These are phyloP conservation scores for Charina bottae DNA, from an alignment of 2,113 vertebrate genomes.

Conservation along the genomic window DNA sequence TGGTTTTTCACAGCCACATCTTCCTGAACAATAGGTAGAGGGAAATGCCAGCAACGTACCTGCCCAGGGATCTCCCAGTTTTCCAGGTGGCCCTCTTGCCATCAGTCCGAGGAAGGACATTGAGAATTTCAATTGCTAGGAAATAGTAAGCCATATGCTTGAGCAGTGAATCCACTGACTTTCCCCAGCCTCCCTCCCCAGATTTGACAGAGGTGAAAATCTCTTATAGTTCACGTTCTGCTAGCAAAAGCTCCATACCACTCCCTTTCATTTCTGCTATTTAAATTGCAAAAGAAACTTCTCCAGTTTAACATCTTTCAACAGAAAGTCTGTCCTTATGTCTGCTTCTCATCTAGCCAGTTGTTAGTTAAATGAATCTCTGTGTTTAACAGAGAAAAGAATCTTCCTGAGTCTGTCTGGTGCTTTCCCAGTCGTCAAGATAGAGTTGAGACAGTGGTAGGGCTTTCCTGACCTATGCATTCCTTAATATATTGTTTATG, in stretches of 20 bases:
- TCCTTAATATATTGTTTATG: neutral
- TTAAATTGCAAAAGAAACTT: neutral
- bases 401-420: neutral
- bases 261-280: neutral
- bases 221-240: neutral
- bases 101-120: constrained; percentile 47
- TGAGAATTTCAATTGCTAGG: constrained; percentile 74
- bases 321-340: neutral
- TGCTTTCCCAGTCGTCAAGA: neutral
- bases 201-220: too few relatives aligned
- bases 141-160: neutral
- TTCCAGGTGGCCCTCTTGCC: constrained; percentile 44
- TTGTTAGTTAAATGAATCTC: neutral
- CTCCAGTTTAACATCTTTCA: neutral
- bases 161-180: neutral
- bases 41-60: neutral
- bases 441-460: neutral
- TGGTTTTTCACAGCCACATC: neutral
- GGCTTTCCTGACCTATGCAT: neutral
- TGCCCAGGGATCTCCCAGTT: constrained; percentile 32
- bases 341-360: neutral
- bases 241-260: neutral
- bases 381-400: too few relatives aligned
- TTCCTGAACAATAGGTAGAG: neutral
- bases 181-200: neutral